Percentiles rank a stretch among this genome's conserved stretches.
These are phyloP conservation scores for Cyphomyrmex costatus DNA, from an alignment of 1,140 invertebrate genomes.

Conservation along the genomic window DNA sequence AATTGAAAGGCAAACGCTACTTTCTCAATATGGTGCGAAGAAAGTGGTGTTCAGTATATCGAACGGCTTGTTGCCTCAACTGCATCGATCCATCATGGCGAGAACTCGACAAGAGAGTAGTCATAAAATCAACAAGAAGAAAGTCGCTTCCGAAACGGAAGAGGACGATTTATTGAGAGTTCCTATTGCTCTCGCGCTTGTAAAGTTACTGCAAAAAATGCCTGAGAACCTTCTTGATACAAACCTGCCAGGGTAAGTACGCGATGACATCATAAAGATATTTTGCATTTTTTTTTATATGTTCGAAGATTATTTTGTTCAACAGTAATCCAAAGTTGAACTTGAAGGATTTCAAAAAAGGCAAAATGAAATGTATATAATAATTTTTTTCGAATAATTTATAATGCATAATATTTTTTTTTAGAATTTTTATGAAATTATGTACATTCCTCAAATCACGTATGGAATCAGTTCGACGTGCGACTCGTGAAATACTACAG, in stretches of 20 bases:
- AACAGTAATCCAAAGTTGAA: background rate
- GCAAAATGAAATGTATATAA: background rate
- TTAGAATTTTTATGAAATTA: slow-evolving; percentile 95
- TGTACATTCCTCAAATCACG: slow-evolving; percentile 96
- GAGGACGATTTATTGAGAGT: slow-evolving; percentile 96
- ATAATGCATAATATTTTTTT: slow-evolving; percentile 73
- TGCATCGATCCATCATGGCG: slow-evolving; percentile 90
- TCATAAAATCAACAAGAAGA: slow-evolving; percentile 94
- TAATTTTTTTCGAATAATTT: background rate
- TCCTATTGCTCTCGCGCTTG: slow-evolving; percentile 96
- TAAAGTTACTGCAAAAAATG: slow-evolving; percentile 96
- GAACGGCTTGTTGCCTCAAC: slow-evolving; percentile 88
- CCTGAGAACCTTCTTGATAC: slow-evolving; percentile 91
- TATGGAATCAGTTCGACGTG: slow-evolving; percentile 94
- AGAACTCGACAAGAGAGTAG: slow-evolving; percentile 91
- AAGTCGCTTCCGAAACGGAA: slow-evolving; percentile 89
- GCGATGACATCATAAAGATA: background rate
- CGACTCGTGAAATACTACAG: slow-evolving; percentile 95
- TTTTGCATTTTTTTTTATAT: slow-evolving; percentile 2
- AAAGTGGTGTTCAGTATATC: slow-evolving; percentile 89
- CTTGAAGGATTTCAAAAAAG: background rate
- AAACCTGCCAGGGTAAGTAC: slow-evolving; percentile 92
- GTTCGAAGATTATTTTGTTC: background rate
- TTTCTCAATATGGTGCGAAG: slow-evolving; percentile 91
- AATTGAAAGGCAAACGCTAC: slow-evolving; percentile 87